phyloP scores from a whole-genome alignment of 2,113 vertebrate species.

The Ornithorhynchus anatinus region DNA sequence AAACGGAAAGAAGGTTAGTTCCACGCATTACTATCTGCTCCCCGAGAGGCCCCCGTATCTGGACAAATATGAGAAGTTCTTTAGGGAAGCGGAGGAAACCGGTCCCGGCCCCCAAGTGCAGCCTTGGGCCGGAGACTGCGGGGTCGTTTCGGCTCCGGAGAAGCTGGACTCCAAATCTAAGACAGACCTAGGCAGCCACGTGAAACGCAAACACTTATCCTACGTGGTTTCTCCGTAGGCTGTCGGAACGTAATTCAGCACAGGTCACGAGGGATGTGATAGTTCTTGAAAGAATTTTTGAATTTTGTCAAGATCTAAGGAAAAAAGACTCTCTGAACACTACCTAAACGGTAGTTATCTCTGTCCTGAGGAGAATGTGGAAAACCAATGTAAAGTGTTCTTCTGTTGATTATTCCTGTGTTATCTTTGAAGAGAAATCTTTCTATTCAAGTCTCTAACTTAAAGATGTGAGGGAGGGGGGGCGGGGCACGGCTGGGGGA shows the following conservation, averaged over 20 bases:
- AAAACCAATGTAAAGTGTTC: slow-evolving; percentile 44
- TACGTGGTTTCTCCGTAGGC: slow-evolving; percentile 71
- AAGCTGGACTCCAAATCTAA: slow-evolving; percentile 67
- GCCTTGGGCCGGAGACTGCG: slow-evolving; percentile 49
- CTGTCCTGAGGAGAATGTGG: slow-evolving; percentile 31
- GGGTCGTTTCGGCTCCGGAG: slow-evolving; percentile 18
- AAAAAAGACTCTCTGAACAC: slow-evolving; percentile 22
- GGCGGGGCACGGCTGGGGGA: not conserved
- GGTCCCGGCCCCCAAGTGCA: slow-evolving; percentile 18
- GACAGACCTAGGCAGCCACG: slow-evolving; percentile 44
- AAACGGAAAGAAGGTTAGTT: slow-evolving; percentile 88
- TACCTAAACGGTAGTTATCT: not conserved
- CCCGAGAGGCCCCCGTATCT: slow-evolving; percentile 83
- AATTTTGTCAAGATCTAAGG: not conserved
- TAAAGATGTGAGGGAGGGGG: slow-evolving; percentile 15
- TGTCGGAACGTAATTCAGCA: not conserved
- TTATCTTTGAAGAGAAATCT: slow-evolving; percentile 5
- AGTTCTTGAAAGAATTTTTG: slow-evolving; percentile 61
- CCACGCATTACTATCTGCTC: slow-evolving; percentile 93
- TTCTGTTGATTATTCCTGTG: slow-evolving; percentile 17
- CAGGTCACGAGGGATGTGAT: slow-evolving; percentile 44
- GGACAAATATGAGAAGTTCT: slow-evolving; percentile 83
- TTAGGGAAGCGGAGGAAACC: slow-evolving; percentile 77
- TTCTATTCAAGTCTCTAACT: slow-evolving; percentile 5
- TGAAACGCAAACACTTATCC: slow-evolving; percentile 69